Evolutionary conservation across 2,797 vertebrate species (phyloP).

Genomic region (Lepilemur septentrionalis): DNA sequence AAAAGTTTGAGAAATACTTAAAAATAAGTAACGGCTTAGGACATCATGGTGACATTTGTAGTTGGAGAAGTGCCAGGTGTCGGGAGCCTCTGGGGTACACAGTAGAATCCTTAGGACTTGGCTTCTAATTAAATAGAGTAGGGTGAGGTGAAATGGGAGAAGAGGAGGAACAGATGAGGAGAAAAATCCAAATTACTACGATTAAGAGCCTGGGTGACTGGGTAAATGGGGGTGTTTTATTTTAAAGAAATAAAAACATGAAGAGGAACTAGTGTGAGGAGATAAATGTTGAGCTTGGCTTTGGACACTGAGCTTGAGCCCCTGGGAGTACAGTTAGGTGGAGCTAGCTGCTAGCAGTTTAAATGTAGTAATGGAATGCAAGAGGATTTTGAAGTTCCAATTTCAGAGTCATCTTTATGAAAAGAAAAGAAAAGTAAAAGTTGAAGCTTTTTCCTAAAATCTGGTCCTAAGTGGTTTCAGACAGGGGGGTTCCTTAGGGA

Average conservation of each 20-base stretch:
- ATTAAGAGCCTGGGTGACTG: neutral
- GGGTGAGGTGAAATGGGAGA: neutral
- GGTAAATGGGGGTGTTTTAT: neutral
- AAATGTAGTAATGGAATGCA: neutral
- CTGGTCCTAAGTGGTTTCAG: neutral
- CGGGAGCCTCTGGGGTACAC: neutral
- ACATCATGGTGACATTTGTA: neutral
- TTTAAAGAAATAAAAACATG: neutral
- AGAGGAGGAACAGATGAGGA: neutral
- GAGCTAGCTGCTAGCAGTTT: neutral
- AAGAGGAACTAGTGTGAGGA: neutral
- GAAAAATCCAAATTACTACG: neutral
- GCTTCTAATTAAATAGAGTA: neutral
- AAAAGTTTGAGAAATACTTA: conserved; percentile 10
- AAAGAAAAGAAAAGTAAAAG: neutral
- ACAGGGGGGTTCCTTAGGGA: neutral
- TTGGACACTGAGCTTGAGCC: neutral
- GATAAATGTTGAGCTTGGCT: neutral
- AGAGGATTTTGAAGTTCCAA: neutral
- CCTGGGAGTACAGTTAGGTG: neutral
- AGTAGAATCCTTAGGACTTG: neutral
- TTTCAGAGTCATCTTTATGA: neutral
- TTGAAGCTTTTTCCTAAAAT: neutral
- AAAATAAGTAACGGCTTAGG: neutral
- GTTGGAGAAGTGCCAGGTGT: neutral